Evolutionary conservation across 2,113 vertebrate genomes (phyloP).

Genomic region (Podiceps cristatus): DNA sequence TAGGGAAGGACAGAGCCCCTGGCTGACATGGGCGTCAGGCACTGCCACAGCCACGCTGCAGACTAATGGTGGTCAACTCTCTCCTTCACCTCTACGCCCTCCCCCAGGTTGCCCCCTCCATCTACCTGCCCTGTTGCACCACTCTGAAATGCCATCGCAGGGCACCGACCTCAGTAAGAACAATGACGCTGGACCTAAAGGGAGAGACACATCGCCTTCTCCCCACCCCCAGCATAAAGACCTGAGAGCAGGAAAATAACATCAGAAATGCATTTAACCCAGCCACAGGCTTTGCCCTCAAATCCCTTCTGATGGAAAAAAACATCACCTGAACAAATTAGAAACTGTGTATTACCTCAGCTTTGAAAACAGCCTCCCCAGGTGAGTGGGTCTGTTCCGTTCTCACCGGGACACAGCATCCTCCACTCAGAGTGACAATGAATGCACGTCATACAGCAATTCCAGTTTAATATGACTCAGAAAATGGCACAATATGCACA

Average conservation of each 20-base stretch:
- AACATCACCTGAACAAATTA: background rate
- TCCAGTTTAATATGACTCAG: background rate
- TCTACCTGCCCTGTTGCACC: background rate
- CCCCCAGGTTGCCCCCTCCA: background rate
- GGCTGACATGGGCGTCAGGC: background rate
- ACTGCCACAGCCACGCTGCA: background rate
- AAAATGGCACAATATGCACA: background rate
- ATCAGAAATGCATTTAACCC: background rate
- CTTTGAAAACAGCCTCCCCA: background rate
- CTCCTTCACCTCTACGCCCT: background rate
- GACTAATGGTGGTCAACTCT: background rate
- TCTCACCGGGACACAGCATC: background rate
- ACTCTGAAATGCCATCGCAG: background rate
- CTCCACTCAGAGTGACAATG: background rate
- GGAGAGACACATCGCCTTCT: background rate
- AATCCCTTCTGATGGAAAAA: background rate
- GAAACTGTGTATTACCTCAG: background rate
- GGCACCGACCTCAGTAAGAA: background rate
- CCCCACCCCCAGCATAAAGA: background rate
- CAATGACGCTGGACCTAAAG: background rate
- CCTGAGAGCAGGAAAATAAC: background rate
- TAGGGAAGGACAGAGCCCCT: background rate
- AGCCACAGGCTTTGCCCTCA: background rate
- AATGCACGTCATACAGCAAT: background rate
- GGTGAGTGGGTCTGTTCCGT: background rate